A percentile compares a stretch with the other conserved stretches of the same genome.
These are phyloP conservation scores for Nasonia longicornis DNA, from an alignment of 1,140 invertebrate species.

Conservation along the genomic window DNA sequence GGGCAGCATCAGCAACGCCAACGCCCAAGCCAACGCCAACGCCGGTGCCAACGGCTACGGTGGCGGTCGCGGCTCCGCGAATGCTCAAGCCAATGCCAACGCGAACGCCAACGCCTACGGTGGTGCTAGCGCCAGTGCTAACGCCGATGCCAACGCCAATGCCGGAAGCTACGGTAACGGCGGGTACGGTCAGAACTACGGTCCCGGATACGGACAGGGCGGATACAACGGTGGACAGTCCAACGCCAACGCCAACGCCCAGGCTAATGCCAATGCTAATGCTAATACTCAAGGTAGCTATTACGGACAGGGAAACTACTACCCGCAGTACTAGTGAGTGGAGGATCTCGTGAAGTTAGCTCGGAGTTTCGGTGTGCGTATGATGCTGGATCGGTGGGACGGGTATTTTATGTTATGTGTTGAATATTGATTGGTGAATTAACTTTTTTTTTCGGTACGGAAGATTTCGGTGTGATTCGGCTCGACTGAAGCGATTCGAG, in stretches of 20 bases:
- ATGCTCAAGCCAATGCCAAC: slow-evolving; percentile 11
- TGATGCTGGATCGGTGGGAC: neutral
- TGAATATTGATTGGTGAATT: neutral
- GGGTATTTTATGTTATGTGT: neutral
- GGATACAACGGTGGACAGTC: slow-evolving; percentile 29
- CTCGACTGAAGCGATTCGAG: too few relatives aligned
- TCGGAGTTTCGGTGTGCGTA: slow-evolving; percentile 8
- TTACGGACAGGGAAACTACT: neutral
- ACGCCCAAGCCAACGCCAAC: slow-evolving; percentile 22
- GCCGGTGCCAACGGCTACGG: slow-evolving; percentile 11
- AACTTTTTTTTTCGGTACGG: too few relatives aligned
- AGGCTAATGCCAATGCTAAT: slow-evolving; percentile 46
- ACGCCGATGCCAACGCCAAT: slow-evolving; percentile 29
- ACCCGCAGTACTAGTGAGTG: neutral
- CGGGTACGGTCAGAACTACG: slow-evolving; percentile 39
- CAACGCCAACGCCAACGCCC: slow-evolving; percentile 44
- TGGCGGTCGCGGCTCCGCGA: slow-evolving; percentile 7
- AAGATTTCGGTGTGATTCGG: too few relatives aligned
- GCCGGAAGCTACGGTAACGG: neutral
- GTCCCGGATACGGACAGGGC: slow-evolving; percentile 19
- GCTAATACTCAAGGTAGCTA: slow-evolving; percentile 33
- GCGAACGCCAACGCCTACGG: slow-evolving; percentile 19
- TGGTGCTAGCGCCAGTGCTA: slow-evolving; percentile 34
- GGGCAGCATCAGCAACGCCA: slow-evolving; percentile 31
- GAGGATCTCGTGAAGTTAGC: neutral